phyloP scores from a whole-genome alignment of 1,140 invertebrate species.

The Physella acuta region DNA sequence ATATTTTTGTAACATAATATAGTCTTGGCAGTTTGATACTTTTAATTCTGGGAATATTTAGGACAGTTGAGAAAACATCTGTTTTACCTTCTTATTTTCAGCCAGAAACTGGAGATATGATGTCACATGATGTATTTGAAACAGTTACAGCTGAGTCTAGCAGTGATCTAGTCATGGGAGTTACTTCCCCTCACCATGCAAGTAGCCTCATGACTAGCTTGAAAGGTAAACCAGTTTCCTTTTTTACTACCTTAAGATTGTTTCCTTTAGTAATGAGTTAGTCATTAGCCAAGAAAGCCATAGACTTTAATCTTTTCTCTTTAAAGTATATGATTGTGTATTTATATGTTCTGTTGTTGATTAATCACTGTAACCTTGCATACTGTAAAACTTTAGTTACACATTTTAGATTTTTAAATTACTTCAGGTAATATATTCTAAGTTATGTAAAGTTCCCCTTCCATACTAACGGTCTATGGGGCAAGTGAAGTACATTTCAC shows the following conservation, averaged over 20 bases:
- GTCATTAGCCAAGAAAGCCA: no score
- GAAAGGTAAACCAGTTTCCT: conserved; percentile 16
- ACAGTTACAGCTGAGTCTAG: conserved; percentile 22
- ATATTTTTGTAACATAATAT: not conserved
- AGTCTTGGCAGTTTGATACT: not conserved
- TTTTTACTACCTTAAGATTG: no score
- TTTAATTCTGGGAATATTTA: not conserved
- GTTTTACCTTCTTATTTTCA: no score
- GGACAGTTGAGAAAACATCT: no score
- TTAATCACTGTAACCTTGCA: no score
- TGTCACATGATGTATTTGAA: conserved; percentile 26
- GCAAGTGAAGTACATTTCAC: no score
- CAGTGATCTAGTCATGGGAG: conserved; percentile 20
- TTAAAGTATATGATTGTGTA: no score
- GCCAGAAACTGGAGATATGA: conserved; percentile 9
- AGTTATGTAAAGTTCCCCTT: not conserved
- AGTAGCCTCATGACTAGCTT: conserved; percentile 24
- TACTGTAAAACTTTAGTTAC: no score
- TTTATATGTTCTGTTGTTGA: no score
- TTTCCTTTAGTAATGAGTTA: no score
- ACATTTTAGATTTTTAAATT: not conserved
- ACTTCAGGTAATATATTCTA: not conserved
- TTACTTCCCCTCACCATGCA: conserved; percentile 6
- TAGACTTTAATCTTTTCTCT: no score
- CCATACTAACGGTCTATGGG: no score